Base-by-base conservation (phyloP, 2,888 invertebrate genomes). In the Arctia plantaginis region DNA sequence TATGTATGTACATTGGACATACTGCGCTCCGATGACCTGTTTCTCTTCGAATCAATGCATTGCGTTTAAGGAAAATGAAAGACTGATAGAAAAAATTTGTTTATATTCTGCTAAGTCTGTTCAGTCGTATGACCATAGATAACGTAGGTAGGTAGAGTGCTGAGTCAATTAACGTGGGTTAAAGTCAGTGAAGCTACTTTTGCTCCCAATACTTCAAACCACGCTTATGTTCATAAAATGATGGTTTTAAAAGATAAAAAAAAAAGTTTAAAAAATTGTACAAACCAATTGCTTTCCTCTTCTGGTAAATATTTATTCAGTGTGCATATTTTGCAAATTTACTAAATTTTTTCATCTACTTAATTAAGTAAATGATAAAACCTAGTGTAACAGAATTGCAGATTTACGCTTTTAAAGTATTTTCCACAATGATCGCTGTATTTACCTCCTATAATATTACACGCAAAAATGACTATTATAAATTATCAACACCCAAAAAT, bases 401-500 rank as follows among this genome's bases (percentile, higher is more conserved):
- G 23, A n/a, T 7, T 6, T 55, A 13, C n/a, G 12, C 12, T 12
- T 51, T 7, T n/a, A n/a, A 55, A 13, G 3, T 59, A 27, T 59
- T 30, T 62, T 62, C 30, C 8, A 62, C 30, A 30, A 30, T 30
- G 13, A 30, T 18, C 30, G 15, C 18, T 62, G 8, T 20, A 18
- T 30, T 27, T 67, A n/a, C 27, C 20, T 65, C 18, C 35, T 35
- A 12, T 35, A 35, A 23, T 35, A 65, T 13, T 66, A 39, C 74
- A 66, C 51, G n/a, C 71, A 41, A 76, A 77, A 83, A 79, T 64
- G 44, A 69, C 77, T 77, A 80, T 79, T 80, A 77, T 77, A 81
- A 86, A 83, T 84, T 83, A 85, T 85, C 82, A 83, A 81, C 81
- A 77, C 75, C 86, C 85, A 85, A 88, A 81, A 69, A 44, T 65